phyloP scores from a whole-genome alignment of 2,888 invertebrate species.

The Agapostemon virescens region DNA sequence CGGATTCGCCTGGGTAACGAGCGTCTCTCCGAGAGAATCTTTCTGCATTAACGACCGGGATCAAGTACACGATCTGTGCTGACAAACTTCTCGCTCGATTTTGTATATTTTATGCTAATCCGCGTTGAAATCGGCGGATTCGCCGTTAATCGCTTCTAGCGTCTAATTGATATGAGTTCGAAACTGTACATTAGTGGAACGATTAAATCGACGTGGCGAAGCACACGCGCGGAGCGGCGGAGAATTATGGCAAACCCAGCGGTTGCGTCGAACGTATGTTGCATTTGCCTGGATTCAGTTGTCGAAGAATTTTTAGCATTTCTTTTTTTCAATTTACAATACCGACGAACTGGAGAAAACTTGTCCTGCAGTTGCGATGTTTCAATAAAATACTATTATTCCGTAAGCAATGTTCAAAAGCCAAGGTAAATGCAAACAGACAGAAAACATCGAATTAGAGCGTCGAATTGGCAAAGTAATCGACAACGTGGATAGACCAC shows the following conservation, averaged over 20 bases:
- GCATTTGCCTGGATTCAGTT: neutral
- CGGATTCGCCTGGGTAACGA: neutral
- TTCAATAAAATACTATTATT: neutral
- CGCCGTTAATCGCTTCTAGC: neutral
- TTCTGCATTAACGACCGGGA: constrained; percentile 11
- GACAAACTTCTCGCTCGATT: neutral
- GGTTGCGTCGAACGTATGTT: neutral
- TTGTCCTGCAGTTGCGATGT: neutral
- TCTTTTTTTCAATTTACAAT: neutral
- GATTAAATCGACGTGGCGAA: neutral
- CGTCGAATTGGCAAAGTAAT: neutral
- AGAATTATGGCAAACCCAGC: neutral
- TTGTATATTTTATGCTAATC: neutral
- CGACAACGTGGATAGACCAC: neutral
- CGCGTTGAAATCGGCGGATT: neutral
- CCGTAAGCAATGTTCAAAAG: neutral
- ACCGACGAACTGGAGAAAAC: neutral
- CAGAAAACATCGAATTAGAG: neutral
- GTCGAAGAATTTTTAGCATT: neutral
- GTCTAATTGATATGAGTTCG: neutral
- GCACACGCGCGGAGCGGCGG: neutral
- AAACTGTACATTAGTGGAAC: neutral
- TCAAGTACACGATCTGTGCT: neutral
- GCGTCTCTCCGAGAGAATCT: neutral
- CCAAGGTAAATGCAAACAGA: neutral